These are phyloP conservation scores for Lasiurus cinereus DNA, from an alignment of 2,113 vertebrate genomes.

Conservation along the genomic window DNA sequence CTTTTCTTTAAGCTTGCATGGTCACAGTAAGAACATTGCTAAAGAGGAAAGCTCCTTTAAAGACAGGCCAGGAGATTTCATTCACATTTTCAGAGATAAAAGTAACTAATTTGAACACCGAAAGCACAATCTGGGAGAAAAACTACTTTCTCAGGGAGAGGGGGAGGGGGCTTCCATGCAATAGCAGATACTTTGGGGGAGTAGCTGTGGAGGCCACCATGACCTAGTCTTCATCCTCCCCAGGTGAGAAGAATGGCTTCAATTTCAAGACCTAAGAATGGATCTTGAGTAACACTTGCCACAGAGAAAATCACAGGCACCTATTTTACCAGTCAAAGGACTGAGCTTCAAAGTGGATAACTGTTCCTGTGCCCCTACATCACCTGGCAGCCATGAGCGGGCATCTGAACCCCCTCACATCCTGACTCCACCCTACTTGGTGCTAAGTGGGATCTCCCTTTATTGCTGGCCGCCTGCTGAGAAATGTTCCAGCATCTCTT, in stretches of 20 bases:
- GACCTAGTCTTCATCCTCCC: background rate
- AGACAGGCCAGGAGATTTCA: background rate
- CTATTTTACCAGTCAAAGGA: background rate
- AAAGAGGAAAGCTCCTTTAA: background rate
- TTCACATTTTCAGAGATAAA: background rate
- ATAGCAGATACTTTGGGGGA: background rate
- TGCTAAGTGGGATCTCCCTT: background rate
- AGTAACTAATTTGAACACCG: background rate
- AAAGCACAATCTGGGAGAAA: background rate
- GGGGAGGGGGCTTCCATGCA: accelerated
- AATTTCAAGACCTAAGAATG: background rate
- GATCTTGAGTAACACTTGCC: background rate
- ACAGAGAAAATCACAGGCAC: background rate
- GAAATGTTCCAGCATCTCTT: background rate
- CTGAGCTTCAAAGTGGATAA: too few species aligned
- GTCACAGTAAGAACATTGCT: background rate
- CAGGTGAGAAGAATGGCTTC: background rate
- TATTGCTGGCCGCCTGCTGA: background rate
- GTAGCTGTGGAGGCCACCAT: accelerated
- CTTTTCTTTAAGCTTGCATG: background rate
- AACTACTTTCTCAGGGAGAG: background rate
- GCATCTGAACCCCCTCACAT: accelerated
- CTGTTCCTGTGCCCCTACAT: background rate
- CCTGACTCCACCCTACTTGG: background rate
- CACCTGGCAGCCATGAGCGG: background rate